Evolutionary conservation across 1,140 invertebrate genomes (phyloP).

Genomic region (Drosophila varians): DNA sequence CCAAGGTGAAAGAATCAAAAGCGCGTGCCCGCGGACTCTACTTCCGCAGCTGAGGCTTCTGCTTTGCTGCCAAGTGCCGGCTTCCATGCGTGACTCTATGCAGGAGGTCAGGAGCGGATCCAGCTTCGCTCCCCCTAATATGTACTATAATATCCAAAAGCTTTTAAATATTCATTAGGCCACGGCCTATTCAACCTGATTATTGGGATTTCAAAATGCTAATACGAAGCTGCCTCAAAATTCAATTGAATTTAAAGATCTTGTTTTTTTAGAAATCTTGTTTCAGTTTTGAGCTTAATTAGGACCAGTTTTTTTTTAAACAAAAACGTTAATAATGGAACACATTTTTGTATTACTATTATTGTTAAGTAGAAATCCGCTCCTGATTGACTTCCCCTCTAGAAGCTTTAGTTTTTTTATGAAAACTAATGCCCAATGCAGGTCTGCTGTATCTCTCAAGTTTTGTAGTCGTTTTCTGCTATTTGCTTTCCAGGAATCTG

Average conservation of each 20-base stretch:
- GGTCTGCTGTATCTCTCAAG: constrained; percentile 15
- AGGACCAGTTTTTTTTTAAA: constrained; percentile 1
- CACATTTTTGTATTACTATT: neutral
- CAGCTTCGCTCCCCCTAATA: neutral
- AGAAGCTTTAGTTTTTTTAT: constrained; percentile 34
- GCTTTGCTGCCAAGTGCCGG: constrained; percentile 42
- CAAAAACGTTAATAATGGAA: neutral
- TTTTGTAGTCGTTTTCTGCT: constrained; percentile 44
- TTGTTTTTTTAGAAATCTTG: neutral
- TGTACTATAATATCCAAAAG: no score
- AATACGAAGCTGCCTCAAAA: neutral
- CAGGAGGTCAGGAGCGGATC: constrained; percentile 57
- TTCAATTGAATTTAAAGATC: neutral
- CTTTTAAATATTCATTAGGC: neutral
- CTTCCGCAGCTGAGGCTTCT: constrained; percentile 50
- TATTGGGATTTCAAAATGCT: neutral
- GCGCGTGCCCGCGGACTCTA: constrained; percentile 66
- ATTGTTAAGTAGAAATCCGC: constrained; percentile 5
- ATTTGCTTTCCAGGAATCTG: constrained; percentile 64
- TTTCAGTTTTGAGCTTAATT: constrained; percentile 7
- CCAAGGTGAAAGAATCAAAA: constrained; percentile 43
- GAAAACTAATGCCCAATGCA: constrained; percentile 58
- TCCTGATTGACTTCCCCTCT: constrained; percentile 25
- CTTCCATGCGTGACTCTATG: constrained; percentile 65
- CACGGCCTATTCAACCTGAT: neutral